Percentiles rank a stretch among this genome's conserved stretches.
Conservation (phyloP, 1,140 invertebrate species). For the Brachionus sp. region DNA sequence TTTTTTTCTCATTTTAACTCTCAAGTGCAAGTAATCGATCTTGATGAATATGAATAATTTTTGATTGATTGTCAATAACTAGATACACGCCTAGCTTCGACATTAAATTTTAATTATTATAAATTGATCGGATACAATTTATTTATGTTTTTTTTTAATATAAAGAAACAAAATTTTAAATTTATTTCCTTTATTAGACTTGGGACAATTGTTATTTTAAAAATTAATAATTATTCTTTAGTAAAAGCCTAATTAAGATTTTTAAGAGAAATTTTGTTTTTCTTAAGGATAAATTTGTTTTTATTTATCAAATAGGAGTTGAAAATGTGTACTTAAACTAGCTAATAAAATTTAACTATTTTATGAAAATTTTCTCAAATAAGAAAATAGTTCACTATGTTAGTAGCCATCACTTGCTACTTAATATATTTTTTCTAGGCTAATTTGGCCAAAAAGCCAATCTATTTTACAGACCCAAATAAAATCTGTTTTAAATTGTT, state of each 20-base stretch:
- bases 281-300: not conserved
- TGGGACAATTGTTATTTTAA: not conserved
- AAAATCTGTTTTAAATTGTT: not conserved
- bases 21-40: not conserved
- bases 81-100: not conserved
- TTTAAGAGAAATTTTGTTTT: not conserved
- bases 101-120: not conserved
- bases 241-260: not conserved
- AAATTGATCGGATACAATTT: not conserved
- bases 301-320: slow-evolving; percentile 4
- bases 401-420: not conserved
- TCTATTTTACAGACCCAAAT: not conserved
- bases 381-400: not conserved
- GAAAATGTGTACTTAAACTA: not conserved
- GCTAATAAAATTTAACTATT: not conserved
- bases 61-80: not conserved
- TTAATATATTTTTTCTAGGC: not conserved
- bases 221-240: not conserved
- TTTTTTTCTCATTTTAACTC: not conserved
- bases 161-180: not conserved
- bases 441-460: slow-evolving; percentile 6
- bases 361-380: not conserved
- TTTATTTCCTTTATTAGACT: not conserved
- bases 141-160: not conserved
- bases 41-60: not conserved